Base-by-base conservation (phyloP, 1,140 invertebrate genomes). In the Aphaenogaster ashmeadi region DNA sequence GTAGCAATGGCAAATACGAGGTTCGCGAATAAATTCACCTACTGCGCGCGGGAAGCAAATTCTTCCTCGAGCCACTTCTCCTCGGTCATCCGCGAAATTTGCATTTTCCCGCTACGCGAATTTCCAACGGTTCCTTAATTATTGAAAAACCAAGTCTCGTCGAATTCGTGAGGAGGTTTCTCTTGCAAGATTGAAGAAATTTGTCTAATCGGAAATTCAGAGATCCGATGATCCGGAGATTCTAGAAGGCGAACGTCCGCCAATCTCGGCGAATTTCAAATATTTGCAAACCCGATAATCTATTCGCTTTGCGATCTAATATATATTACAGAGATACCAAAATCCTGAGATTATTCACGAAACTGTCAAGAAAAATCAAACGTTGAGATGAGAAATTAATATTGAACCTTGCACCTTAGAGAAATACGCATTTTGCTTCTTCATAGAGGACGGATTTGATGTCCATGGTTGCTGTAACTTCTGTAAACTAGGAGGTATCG, bases 141-240 rank as follows among this genome's bases (percentile, higher is more conserved):
- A 81, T 81, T 81, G 50, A 72, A 56, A 52, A 56, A 33, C 47
- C 66, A 41, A 56, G 50, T 54, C 50, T 33, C 78, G 47, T 69
- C 67, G 79, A 72, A 81, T 81, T 36, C 66, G 36, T 36, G 77
- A 66, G 11, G 36, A 56, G 79, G 21, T 71, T 71, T 81, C 66
- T 54, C 47, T 27, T 81, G 36, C 54, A 81, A 81, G 50, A 71
- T 81, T 72, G 64, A 81, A 54, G 79, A 81, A 69, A 81, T 81
- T 81, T 56, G 50, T 71, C 66, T 81, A 81, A 69, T 72, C 50
- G 50, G 66, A 81, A 72, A 67, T 81, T 71, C 58, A 81, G 66
- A 81, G 66, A 81, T 71, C 66, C 36, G 64, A 80, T 67, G 64
- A 79, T 50, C 44, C 47, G 18, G 33, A 67, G 66, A 44, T 81